phyloP scores from a whole-genome alignment of 2,113 vertebrate genomes.

The Gasterosteus nipponicus region DNA sequence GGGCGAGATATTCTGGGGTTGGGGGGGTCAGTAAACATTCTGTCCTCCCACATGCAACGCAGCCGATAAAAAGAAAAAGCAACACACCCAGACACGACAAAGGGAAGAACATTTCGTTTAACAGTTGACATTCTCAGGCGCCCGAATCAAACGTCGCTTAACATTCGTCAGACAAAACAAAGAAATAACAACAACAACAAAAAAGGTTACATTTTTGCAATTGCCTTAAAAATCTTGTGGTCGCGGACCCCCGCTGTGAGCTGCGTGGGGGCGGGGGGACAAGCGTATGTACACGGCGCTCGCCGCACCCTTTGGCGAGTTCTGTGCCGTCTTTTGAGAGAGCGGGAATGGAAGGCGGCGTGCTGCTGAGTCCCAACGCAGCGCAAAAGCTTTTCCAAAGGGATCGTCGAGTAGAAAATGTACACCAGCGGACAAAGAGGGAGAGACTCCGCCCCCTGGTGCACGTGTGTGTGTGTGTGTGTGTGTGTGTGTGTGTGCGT shows the following conservation, averaged over 20 bases:
- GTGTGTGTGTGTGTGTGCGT: too few species aligned
- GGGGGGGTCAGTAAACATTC: constrained; percentile 61
- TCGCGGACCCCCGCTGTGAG: constrained; percentile 55
- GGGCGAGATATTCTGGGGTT: constrained; percentile 22
- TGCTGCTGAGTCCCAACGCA: constrained; percentile 62
- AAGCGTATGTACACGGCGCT: constrained; percentile 66
- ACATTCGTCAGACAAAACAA: constrained; percentile 50
- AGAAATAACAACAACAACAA: constrained; percentile 1
- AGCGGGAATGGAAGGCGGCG: constrained; percentile 55
- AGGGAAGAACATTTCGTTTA: constrained; percentile 48
- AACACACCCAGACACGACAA: constrained; percentile 52
- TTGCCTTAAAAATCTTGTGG: constrained; percentile 60
- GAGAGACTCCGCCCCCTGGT: constrained; percentile 47
- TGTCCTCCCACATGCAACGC: constrained; percentile 63
- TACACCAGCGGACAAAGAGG: constrained; percentile 46
- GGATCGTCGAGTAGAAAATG: constrained; percentile 41
- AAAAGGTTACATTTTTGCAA: constrained; percentile 59
- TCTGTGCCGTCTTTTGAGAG: constrained; percentile 53
- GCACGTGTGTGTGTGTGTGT: neutral
- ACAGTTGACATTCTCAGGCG: constrained; percentile 55
- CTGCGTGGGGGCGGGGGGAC: constrained; percentile 27
- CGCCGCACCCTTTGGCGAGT: constrained; percentile 59
- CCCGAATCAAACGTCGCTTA: constrained; percentile 42
- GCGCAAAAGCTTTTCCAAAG: constrained; percentile 47
- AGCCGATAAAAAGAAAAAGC: constrained; percentile 48